phyloP scores from a whole-genome alignment of 2,888 invertebrate genomes.

The Lycophotia porphyrea region DNA sequence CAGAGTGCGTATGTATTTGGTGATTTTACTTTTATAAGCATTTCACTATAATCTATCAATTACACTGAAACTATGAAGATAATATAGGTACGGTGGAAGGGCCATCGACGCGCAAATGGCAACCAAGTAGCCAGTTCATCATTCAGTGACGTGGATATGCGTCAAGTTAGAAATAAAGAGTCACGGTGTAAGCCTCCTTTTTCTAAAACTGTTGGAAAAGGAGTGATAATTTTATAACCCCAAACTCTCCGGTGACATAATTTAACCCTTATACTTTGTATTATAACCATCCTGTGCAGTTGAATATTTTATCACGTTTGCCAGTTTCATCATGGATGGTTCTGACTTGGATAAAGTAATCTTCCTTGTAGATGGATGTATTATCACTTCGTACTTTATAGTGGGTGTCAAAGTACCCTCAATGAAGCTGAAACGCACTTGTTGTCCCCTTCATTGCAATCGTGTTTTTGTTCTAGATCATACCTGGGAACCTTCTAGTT shows the following conservation, averaged over 20 bases:
- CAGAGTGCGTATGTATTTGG: background rate
- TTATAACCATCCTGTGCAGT: constrained; percentile 29
- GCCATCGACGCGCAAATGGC: no score
- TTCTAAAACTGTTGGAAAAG: constrained; percentile 4
- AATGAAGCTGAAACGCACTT: no score
- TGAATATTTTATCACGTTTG: constrained; percentile 59
- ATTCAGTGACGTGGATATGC: background rate
- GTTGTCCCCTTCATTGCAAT: no score
- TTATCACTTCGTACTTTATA: background rate
- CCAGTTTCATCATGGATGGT: constrained; percentile 37
- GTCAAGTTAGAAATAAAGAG: background rate
- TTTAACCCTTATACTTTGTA: constrained; percentile 31
- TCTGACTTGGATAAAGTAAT: constrained; percentile 40
- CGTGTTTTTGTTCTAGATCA: no score
- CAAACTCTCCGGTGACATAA: constrained; percentile 22
- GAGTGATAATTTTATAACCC: constrained; percentile 30
- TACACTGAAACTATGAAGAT: background rate
- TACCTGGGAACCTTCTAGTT: no score
- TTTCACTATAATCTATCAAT: background rate
- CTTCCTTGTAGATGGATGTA: constrained; percentile 14
- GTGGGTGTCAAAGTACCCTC: no score
- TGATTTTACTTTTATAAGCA: background rate
- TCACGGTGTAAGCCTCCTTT: background rate
- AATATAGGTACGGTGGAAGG: no score
- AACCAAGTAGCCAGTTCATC: no score